A percentile compares a stretch with the other conserved stretches of the same genome.
These are phyloP conservation scores for Caranx ignobilis DNA, from an alignment of 2,113 vertebrate genomes.

Conservation along the genomic window DNA sequence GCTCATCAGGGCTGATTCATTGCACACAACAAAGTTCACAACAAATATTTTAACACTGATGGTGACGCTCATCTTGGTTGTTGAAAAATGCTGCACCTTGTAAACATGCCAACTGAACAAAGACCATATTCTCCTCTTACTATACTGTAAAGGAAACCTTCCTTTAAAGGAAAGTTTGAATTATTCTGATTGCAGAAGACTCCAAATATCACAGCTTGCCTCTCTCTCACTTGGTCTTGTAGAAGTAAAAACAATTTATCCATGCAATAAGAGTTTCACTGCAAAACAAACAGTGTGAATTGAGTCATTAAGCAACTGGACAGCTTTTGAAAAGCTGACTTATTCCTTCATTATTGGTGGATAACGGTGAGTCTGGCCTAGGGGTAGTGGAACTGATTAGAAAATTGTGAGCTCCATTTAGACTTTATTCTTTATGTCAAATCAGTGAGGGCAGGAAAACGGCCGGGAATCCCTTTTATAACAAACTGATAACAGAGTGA, in stretches of 20 bases:
- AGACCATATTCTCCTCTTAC: neutral
- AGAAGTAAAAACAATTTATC: neutral
- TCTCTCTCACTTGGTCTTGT: neutral
- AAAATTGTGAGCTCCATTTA: constrained; percentile 36
- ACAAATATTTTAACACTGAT: neutral
- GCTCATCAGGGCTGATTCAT: constrained; percentile 14
- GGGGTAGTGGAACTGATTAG: constrained; percentile 29
- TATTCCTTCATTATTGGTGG: constrained; percentile 27
- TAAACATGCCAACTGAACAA: neutral
- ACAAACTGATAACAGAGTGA: constrained; percentile 70
- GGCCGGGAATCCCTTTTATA: constrained; percentile 27
- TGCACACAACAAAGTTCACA: neutral
- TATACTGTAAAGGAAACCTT: neutral
- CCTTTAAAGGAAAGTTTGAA: neutral
- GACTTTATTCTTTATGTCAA: constrained; percentile 41
- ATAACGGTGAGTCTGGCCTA: constrained; percentile 15
- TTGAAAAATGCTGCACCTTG: neutral
- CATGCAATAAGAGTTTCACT: neutral
- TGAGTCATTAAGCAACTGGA: constrained; percentile 26
- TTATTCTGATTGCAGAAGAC: neutral
- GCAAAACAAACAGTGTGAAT: constrained; percentile 13
- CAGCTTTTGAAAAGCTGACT: constrained; percentile 19
- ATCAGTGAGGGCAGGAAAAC: constrained; percentile 24
- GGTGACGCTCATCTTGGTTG: neutral
- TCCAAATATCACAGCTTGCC: neutral